A percentile compares a stretch with the other conserved stretches of the same genome.
Conservation (phyloP, 2,888 invertebrate species). For the Drosophila multiciliata region DNA sequence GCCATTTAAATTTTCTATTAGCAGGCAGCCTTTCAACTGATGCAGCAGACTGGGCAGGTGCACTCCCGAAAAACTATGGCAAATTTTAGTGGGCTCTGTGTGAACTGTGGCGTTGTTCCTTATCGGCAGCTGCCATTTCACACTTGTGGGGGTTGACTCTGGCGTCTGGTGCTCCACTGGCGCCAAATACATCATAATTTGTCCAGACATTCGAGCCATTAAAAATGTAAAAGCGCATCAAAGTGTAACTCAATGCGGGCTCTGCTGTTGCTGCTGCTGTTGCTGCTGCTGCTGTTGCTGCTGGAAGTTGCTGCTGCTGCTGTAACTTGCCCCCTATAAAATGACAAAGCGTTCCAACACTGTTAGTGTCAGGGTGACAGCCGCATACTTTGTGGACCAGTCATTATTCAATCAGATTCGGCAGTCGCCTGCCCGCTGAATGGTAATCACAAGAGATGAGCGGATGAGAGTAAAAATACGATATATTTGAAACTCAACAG, state of each 20-base stretch:
- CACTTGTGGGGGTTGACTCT: slow-evolving; percentile 29
- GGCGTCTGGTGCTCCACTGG: slow-evolving; percentile 28
- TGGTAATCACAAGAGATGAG: slow-evolving; percentile 15
- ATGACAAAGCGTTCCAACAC: slow-evolving; percentile 42
- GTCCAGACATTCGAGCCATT: slow-evolving; percentile 59
- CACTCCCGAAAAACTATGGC: slow-evolving; percentile 14
- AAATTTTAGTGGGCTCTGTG: background rate
- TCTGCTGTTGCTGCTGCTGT: slow-evolving; percentile 5
- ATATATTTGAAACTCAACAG: background rate
- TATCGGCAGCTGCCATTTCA: slow-evolving; percentile 42
- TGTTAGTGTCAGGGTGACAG: slow-evolving; percentile 59
- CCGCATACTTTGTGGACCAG: slow-evolving; percentile 48
- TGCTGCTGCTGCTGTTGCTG: background rate
- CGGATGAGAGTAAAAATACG: background rate
- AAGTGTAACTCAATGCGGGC: slow-evolving; percentile 59
- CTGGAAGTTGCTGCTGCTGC: background rate
- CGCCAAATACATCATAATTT: slow-evolving; percentile 76
- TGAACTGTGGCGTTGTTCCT: slow-evolving; percentile 3
- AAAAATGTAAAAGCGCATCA: slow-evolving; percentile 70
- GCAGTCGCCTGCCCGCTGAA: slow-evolving; percentile 21
- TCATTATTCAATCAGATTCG: slow-evolving; percentile 77
- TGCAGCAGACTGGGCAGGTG: slow-evolving; percentile 37
- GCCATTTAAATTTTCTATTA: slow-evolving; percentile 76
- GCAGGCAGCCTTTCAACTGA: slow-evolving; percentile 26
- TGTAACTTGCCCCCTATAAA: background rate